A percentile compares a stretch with the other conserved stretches of the same genome.
Conservation (phyloP, 1,140 invertebrate genomes). For the Drosophila micromelanica region DNA sequence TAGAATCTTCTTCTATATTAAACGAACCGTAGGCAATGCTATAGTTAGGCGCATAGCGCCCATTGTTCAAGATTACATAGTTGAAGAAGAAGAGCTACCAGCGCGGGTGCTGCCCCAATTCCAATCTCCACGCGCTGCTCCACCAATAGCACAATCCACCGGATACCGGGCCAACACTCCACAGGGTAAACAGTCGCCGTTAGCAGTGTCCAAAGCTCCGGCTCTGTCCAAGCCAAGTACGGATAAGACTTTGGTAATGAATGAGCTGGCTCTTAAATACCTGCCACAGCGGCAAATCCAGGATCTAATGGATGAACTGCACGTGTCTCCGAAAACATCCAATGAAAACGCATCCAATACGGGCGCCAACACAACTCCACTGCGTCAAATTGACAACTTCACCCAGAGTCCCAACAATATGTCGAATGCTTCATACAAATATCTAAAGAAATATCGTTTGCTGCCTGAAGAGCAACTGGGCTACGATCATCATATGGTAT, state of each 20-base stretch:
- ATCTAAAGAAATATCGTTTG: constrained; percentile 76
- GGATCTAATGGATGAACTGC: constrained; percentile 70
- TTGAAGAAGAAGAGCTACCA: constrained; percentile 54
- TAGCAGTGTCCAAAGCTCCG: not conserved
- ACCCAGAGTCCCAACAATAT: constrained; percentile 67
- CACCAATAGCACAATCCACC: constrained; percentile 72
- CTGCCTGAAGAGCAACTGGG: constrained; percentile 66
- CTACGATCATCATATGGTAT: constrained; percentile 25
- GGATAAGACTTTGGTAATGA: constrained; percentile 79
- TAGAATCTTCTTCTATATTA: not conserved
- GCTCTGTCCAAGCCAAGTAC: constrained; percentile 52
- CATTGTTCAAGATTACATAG: constrained; percentile 66
- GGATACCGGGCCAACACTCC: constrained; percentile 64
- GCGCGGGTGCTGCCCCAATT: constrained; percentile 38
- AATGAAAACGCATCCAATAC: constrained; percentile 9
- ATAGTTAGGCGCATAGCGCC: constrained; percentile 48
- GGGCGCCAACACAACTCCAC: constrained; percentile 38
- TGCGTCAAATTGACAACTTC: constrained; percentile 68
- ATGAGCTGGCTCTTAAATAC: constrained; percentile 77
- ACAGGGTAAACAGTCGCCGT: constrained; percentile 29
- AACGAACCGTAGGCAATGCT: not conserved
- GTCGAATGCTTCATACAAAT: constrained; percentile 81
- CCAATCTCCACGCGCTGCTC: constrained; percentile 55
- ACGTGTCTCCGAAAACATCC: constrained; percentile 31
- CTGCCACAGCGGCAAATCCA: constrained; percentile 70